Base-by-base conservation (phyloP, 2,797 vertebrate species). In the Tachyglossus aculeatus region DNA sequence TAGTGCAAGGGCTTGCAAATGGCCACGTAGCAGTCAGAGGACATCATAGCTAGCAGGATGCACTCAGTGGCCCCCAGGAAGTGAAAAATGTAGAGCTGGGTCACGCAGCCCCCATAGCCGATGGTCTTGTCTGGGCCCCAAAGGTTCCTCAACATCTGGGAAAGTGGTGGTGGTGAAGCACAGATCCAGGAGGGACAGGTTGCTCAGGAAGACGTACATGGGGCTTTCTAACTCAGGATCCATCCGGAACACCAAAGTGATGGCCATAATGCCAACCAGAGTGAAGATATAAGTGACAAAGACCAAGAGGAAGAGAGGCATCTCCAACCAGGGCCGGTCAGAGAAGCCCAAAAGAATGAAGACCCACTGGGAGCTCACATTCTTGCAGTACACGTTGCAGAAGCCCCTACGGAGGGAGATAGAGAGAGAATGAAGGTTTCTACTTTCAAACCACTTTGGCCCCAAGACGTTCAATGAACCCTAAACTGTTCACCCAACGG, bases 51-150 rank as follows among this genome's bases (percentile, higher is more conserved):
- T 27, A 88, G 47, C 10, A 86, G 59, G 22, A 86, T 75, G 33
- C 81, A 88, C 34, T 88, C 83, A 0, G 86, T 84, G 12, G 81
- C 81, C 7, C 86, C 83, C 32, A 84, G 38, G n/a, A 81, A 82
- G 37, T 82, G 78, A 71, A 84, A 87, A 31, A 74, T 41, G 22
- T 85, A 87, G 29, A 84, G 75, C 48, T 87, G 86, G 2, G 47
- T 36, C n/a, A 85, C 70, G 53, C 61, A 82, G 5, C 79, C 74
- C 12, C 22, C 53, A 45, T 82, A 84, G 15, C 73, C 78, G 32
- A 88, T 88, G n/a, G 71, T 61, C 14, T 77, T 83, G 29, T 68
- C 69, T 27, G 61, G 52, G 5, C 56, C 66, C 39, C 84, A 65
- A 13, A 86, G 77, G 37, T 75, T 82, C 16, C 34, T 12, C 55